Evolutionary conservation across 2,888 invertebrate species (phyloP).

Genomic region (Aelia acuminata): DNA sequence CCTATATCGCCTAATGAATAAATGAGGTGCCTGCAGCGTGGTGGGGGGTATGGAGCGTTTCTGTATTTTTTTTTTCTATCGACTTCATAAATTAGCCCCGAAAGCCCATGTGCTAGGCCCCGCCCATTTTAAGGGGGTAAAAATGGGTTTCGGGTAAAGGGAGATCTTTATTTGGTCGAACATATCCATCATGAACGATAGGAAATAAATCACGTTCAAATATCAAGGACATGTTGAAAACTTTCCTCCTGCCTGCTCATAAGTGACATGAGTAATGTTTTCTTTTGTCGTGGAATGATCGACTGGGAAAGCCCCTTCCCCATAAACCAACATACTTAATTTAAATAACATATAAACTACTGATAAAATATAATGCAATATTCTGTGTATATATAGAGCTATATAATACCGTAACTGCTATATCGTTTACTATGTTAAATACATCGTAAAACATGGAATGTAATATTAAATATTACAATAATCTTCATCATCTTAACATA

Average conservation of each 20-base stretch:
- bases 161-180: conserved; percentile 10
- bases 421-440: too few relatives aligned
- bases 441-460: too few relatives aligned
- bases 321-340: not conserved
- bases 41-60: not conserved
- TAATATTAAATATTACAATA: too few relatives aligned
- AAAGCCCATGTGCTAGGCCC: not conserved
- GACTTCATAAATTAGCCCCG: not conserved
- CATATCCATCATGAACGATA: conserved; percentile 23
- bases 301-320: not conserved
- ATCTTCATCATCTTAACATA: too few relatives aligned
- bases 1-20: not conserved
- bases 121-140: not conserved
- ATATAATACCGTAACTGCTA: too few relatives aligned
- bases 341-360: not conserved
- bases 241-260: not conserved
- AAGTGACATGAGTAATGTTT: conserved; percentile 39
- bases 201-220: conserved; percentile 31
- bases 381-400: too few relatives aligned
- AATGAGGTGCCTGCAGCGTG: not conserved
- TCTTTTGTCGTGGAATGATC: conserved; percentile 34
- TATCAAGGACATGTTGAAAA: conserved; percentile 25
- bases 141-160: not conserved
- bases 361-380: too few relatives aligned
- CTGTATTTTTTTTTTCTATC: not conserved